Evolutionary conservation across 2,888 invertebrate species (phyloP).

Genomic region (Agrochola lota): DNA sequence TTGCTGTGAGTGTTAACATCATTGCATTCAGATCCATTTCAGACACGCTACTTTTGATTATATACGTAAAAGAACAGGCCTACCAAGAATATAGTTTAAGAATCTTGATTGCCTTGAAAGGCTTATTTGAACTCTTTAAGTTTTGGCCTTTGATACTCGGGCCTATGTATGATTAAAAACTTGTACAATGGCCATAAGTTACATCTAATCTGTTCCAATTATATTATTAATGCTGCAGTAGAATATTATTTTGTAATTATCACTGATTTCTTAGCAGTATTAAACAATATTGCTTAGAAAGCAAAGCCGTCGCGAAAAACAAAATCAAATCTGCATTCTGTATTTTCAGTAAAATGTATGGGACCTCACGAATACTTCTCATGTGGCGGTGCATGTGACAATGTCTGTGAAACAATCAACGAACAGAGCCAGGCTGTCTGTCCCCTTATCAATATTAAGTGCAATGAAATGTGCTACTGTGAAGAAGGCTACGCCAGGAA

Average conservation of each 20-base stretch:
- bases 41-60: neutral
- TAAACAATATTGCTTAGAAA: neutral
- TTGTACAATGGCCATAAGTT: neutral
- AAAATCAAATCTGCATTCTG: no score
- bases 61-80: neutral
- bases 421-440: slow-evolving; percentile 67
- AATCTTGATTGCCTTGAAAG: neutral
- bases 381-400: slow-evolving; percentile 74
- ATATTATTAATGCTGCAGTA: neutral
- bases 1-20: slow-evolving; percentile 45
- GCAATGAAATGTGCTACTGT: slow-evolving; percentile 75
- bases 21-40: neutral
- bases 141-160: neutral
- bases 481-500: slow-evolving; percentile 72
- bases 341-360: slow-evolving; percentile 14
- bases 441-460: slow-evolving; percentile 70
- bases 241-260: neutral
- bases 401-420: slow-evolving; percentile 67
- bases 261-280: no score
- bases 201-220: no score
- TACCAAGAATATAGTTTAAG: neutral
- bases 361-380: slow-evolving; percentile 67
- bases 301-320: neutral
- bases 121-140: neutral
- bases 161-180: neutral